Percentiles rank a stretch among this genome's conserved stretches.
phyloP scores from a whole-genome alignment of 2,113 vertebrate species.

The Chrysemys picta region DNA sequence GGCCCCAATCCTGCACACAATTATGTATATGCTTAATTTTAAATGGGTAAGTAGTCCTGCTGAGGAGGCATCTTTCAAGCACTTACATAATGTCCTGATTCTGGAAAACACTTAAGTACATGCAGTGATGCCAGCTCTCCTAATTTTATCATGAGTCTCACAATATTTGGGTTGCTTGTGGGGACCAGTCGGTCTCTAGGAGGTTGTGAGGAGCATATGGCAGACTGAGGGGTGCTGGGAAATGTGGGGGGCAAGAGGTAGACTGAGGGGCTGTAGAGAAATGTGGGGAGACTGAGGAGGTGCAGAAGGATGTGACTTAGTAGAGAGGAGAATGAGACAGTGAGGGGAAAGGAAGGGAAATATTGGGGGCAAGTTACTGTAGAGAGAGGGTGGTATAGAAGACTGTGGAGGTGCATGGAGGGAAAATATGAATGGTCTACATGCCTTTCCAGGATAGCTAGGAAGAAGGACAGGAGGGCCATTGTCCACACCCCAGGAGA shows the following conservation, averaged over 20 bases:
- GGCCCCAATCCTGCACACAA: not conserved
- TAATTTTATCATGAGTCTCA: not conserved
- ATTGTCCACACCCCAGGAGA: too few species aligned
- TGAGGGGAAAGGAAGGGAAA: too few species aligned
- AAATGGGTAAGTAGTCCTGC: not conserved
- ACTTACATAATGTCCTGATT: not conserved
- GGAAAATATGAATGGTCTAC: not conserved
- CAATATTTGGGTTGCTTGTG: not conserved
- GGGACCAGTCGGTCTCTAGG: not conserved
- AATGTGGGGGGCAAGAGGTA: not conserved
- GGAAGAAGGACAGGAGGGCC: not conserved
- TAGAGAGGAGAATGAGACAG: not conserved
- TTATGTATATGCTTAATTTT: not conserved
- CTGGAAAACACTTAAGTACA: not conserved
- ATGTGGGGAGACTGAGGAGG: not conserved
- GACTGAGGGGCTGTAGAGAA: not conserved
- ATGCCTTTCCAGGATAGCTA: not conserved
- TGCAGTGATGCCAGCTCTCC: not conserved
- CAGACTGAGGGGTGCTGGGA: not conserved
- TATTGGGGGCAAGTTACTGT: too few species aligned
- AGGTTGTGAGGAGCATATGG: not conserved
- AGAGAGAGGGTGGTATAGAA: not conserved
- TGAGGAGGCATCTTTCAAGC: not conserved
- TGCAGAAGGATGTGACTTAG: not conserved
- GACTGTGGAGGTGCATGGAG: not conserved